Evolutionary conservation across 2,113 vertebrate genomes (phyloP), one percentile per base, ranked within the genome.

Genomic region (Beaufortia kweichowensis): DNA sequence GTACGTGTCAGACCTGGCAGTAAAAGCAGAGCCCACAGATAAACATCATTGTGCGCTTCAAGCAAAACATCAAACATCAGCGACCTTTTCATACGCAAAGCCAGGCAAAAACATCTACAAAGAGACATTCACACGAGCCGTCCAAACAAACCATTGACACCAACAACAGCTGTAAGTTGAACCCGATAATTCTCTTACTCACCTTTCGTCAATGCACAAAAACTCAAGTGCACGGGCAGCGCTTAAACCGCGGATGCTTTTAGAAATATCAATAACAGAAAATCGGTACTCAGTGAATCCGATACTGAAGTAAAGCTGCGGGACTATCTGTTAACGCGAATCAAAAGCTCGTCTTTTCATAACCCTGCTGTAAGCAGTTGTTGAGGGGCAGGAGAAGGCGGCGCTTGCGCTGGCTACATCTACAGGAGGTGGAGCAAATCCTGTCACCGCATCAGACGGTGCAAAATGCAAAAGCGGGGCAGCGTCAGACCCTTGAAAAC

Each of bases 201-300:
- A 92, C 91, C 90, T 85, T 87, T 81, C 82, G 81, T 77, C 24
- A 79, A 61, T 28, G 69, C 69, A 68, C 81, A 85, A 87, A 83
- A 76, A 21, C 76, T 86, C 83, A 81, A 83, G 86, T 82, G 88
- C 88, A 86, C 84, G 70, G 86, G 84, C 12, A 55, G 29, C 19
- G 28, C 86, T 31, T 66, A 39, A 12, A 72, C 86, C 77, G 89
- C 88, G 91, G 89, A 87, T 88, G 87, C 87, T 82, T 83, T 11
- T 53, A 10, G 74, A 56, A 5, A 61, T 80, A 81, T 6, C 41
- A 48, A 8, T 9, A 46, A 41, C n/a, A 33, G n/a, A 19, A 21
- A 50, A 43, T 24, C 15, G 15, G 26, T 39, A 10, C 35, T 39
- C 4, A 39, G 35, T 39, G 35, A 10, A 3, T 15, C 5, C 39